Evolutionary conservation across 2,113 vertebrate genomes (phyloP), one percentile per base, ranked within the genome.

Genomic region (Pygoscelis adeliae): DNA sequence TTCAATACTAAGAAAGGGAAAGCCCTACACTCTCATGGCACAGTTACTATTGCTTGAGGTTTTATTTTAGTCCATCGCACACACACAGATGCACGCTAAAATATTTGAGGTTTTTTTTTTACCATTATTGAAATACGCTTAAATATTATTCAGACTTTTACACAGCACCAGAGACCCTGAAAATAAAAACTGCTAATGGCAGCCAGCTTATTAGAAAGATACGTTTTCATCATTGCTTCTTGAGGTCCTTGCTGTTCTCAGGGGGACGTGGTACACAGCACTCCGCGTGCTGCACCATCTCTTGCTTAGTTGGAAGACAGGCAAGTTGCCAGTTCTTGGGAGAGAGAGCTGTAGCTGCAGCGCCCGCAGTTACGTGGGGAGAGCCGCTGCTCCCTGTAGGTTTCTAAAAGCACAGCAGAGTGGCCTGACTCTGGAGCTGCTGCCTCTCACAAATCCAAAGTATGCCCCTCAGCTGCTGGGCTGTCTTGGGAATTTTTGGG

Each of bases 191-290:
- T 56, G 91, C 40, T 88, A 83, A 73, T 55, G n/a, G 71, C 79
- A 96, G 49, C 38, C 58, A 94, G 66, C n/a, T 83, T 91, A 93
- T 90, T 91, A 95, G 87, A 73, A 80, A 96, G 42, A 72, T 50
- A 62, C 8, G 13, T 83, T 96, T 87, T 34, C 78, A 49, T 49
- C 63, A 85, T 38, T 63, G 32, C 34, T 77, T 65, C 44, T 40
- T 11, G 78, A 85, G 66, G 70, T 70, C 89, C 58, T 73, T 6
- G 13, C 53, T 67, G 2, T 38, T 83, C 89, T 73, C 81, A 11
- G 44, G 84, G 65, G 65, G 70, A 59, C 0, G 0, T 1, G 44
- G 56, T n/a, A 46, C 16, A 14, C 49, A 36, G 65, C 34, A 4
- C 46, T 40, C 15, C 0, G 6, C 1, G 2, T 13, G 59, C 52